Base-by-base conservation (phyloP, 2,888 invertebrate genomes). In the Diaphora mendica region DNA sequence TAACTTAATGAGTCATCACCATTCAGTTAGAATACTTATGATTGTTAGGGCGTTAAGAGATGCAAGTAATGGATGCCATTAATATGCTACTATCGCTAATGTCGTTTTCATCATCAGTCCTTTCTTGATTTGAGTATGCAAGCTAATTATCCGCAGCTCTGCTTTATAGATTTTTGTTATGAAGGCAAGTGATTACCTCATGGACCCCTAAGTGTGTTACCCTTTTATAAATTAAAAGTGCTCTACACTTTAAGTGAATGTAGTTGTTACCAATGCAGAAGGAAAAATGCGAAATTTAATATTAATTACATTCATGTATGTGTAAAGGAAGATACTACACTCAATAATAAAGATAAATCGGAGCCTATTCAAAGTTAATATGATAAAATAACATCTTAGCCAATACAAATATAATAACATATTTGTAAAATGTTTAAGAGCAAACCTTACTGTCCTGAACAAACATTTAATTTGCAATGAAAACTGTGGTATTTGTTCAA, bases 401-500 rank as follows among this genome's bases (percentile, higher is more conserved):
- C 44, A 67, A 44, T 42, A 44, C 30, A 67, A 67, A 42, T 44
- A 26, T 67, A 30, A 30, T 67, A 67, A 67, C 20, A 44, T 67
- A 67, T 44, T 44, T 44, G 8, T 44, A 20, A 44, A 20, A 67
- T 26, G 42, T 67, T 42, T 9, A 42, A 20, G 67, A 67, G 33
- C 67, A 67, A 67, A 48, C 30, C 23, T 48, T 67, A 30, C 30
- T 48, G 67, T 48, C 67, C 67, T 67, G 48, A 67, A 67, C 23
- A 48, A 67, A 67, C 67, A 67, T 67, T 67, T 30, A 11, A 67
- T 44, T 44, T 26, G 44, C 44, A 67, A 20, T 20, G 44, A 20
- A 44, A 44, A 30, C 33, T 20, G 33, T 7, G 30, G 33, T 67
- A 33, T 48, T 67, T 67, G 48, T 67, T 30, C 67, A 67, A 48